Conservation (phyloP, 2,113 vertebrate species). For the Crotalus viridis region DNA sequence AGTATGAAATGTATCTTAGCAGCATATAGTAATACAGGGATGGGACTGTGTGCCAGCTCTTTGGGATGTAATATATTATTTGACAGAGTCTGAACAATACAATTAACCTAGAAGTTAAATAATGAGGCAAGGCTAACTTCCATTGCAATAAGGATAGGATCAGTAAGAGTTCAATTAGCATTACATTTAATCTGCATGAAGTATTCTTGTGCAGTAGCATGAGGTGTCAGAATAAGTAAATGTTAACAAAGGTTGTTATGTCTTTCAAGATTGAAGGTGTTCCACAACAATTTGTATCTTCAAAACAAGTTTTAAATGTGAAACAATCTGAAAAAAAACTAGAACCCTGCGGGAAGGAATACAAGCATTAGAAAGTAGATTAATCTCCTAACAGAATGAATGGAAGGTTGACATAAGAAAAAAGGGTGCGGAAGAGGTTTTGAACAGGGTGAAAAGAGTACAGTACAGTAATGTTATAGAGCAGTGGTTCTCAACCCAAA, state of each 20-base stretch:
- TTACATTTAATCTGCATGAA: not conserved
- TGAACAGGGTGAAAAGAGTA: not conserved
- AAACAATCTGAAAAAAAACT: not conserved
- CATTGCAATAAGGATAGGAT: not conserved
- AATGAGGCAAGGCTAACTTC: not conserved
- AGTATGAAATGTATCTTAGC: not conserved
- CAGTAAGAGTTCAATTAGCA: not conserved
- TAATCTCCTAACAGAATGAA: not conserved
- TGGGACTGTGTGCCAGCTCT: not conserved
- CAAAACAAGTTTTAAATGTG: not conserved
- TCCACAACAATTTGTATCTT: not conserved
- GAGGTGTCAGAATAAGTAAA: not conserved
- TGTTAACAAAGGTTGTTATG: not conserved
- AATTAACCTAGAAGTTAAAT: not conserved
- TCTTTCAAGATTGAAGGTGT: not conserved
- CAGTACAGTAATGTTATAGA: not conserved
- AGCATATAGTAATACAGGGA: not conserved
- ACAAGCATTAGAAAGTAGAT: not conserved
- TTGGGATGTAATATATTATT: not conserved
- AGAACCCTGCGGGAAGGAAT: not conserved
- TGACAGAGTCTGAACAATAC: not conserved
- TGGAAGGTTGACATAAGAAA: not conserved
- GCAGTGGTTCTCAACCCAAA: no score
- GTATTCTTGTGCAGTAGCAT: not conserved
- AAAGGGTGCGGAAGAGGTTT: not conserved